Percentiles rank a stretch among this genome's conserved stretches.
phyloP scores from a whole-genome alignment of 1,140 invertebrate genomes.

The Lasioglossum albipes region DNA sequence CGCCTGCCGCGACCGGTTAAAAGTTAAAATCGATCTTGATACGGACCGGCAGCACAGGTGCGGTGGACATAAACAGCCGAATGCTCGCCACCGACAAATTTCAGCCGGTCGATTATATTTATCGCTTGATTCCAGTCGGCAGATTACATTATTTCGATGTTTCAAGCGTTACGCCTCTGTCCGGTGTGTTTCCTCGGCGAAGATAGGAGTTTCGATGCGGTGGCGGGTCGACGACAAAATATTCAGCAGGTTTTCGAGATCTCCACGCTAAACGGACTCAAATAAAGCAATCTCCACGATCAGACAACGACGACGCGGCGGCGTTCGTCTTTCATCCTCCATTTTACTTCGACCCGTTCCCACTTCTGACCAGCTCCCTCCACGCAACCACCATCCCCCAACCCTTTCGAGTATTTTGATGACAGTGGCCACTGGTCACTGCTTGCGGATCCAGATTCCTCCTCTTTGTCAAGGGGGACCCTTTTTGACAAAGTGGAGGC shows the following conservation, averaged over 20 bases:
- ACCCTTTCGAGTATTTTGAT: constrained; percentile 27
- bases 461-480: constrained; percentile 51
- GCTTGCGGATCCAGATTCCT: constrained; percentile 40
- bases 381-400: not conserved
- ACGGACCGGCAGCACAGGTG: constrained; percentile 46
- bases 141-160: constrained; percentile 72
- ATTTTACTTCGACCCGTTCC: not conserved
- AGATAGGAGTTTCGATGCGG: constrained; percentile 2
- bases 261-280: constrained; percentile 64
- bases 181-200: too few relatives aligned
- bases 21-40: constrained; percentile 6
- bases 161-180: constrained; percentile 58
- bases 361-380: not conserved
- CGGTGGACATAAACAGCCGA: constrained; percentile 20
- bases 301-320: constrained; percentile 59
- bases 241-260: constrained; percentile 51
- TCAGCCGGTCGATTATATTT: constrained; percentile 67
- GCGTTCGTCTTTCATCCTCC: constrained; percentile 56
- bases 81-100: constrained; percentile 66
- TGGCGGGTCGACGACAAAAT: constrained; percentile 40
- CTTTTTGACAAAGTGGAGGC: constrained; percentile 56
- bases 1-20: not conserved
- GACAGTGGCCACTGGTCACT: constrained; percentile 50
- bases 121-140: constrained; percentile 64
- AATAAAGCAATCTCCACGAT: constrained; percentile 74